Base-by-base conservation (phyloP, 92 coral and sea anemone species). In the Porites lobata region DNA sequence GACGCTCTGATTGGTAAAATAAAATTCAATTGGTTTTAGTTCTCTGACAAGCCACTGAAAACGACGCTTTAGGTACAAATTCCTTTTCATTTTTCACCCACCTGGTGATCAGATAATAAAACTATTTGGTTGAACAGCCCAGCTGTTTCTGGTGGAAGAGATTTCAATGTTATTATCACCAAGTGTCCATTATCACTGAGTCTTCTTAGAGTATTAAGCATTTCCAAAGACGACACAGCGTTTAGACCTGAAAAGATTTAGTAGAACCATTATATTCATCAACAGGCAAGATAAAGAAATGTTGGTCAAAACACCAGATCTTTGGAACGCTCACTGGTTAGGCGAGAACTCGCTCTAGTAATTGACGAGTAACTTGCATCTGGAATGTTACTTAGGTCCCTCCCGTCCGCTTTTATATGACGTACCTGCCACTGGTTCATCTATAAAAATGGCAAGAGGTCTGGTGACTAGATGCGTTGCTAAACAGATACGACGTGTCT, bases 371-470 rank as follows among this genome's bases (percentile, higher is more conserved):
- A 56, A 14, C 0, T 56, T 5, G 29, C 6, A 0, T 12, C 47
- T 29, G 50, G 8, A 32, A 76, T 22, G 15, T 77, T 61, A 58
- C 70, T 69, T 56, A 24, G 52, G 11, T 20, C 80, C 14, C 65
- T n/a, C 80, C 1, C 19, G 1, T 6, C 1, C 6, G 12, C 51
- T 1, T 22, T 56, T 17, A 1, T 51, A 18, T 8, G 6, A 38
- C n/a, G 50, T 86, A 90, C 93, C 93, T 57, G 93, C 52, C 62
- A 88, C 75, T 63, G 93, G 90, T 32, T 90, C 93, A 26, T 90
- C 93, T 74, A 90, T 61, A 72, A 90, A 80, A 9, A 90, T 57
- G 1, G 82, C 87, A 7, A 84, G 87, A 57, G 93, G 93, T 66
- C 75, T 90, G 87, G 72, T 81, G 10, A 86, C 72, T 38, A 90